Base-by-base conservation (phyloP, 2,888 invertebrate species). In the Heptascelio sp. region DNA sequence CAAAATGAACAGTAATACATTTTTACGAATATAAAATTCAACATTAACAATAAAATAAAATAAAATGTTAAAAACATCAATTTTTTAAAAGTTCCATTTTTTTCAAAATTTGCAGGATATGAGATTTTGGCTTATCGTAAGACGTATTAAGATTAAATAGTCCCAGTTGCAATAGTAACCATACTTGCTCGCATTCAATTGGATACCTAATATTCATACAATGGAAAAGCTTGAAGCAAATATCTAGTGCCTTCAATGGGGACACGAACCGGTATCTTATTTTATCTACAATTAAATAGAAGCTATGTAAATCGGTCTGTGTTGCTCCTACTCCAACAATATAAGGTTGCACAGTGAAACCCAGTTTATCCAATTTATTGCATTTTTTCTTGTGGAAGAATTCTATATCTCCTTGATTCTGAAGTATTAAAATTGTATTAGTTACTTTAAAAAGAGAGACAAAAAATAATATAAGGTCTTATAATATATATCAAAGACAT, bases 181-280 rank as follows among this genome's bases (percentile, higher is more conserved):
- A 80, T 1, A 80, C 19, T 34, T 80, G 64, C 15, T 75, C 57
- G 19, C 55, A 49, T 64, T 68, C 70, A 1, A 70, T 21, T 2
- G 70, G 80, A 26, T 80, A 80, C n/a, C n/a, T 53, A 1, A 75
- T 19, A n/a, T 75, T 46, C 11, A 73, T 30, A 0, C 19, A 30
- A 0, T 68, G 53, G 21, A 34, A 80, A 6, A 75, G 8, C 64
- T 75, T 80, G n/a, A 75, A 75, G n/a, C 53, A 64, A 6, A 80
- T 40, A 26, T 80, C 70, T 21, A 80, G n/a, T 0, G 80, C 80
- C 13, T 30, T 30, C 0, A 80, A 34, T 0, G 64, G 30, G 1
- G 68, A 62, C 13, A 55, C 51, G 6, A 70, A 55, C 17, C 53
- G 5, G 21, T 67, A 80, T 15, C 53, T 21, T 2, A 70, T 34